These are phyloP conservation scores for Sander lucioperca DNA, from an alignment of 2,113 vertebrate genomes.

Conservation along the genomic window DNA sequence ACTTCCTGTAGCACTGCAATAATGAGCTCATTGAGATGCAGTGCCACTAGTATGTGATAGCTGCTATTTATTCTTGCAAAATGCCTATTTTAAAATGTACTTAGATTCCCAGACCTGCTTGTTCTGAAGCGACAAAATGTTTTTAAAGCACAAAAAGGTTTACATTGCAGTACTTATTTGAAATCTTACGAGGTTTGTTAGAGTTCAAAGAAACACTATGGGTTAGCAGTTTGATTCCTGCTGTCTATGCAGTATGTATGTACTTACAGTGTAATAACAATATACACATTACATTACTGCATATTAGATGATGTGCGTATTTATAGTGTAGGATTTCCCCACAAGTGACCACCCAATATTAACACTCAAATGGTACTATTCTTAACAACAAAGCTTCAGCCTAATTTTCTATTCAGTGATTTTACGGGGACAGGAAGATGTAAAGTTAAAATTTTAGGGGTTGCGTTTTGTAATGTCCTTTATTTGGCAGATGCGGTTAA, in stretches of 20 bases:
- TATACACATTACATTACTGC: not conserved
- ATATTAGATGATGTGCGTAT: conserved; percentile 24
- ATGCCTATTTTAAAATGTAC: conserved; percentile 45
- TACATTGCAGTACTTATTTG: conserved; percentile 18
- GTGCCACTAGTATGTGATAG: conserved; percentile 67
- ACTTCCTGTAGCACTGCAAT: conserved; percentile 73
- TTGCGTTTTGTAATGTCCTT: conserved; percentile 34
- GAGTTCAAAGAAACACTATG: conserved; percentile 1
- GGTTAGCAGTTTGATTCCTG: conserved; percentile 22
- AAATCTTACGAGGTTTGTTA: conserved; percentile 6
- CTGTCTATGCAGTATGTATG: conserved; percentile 24
- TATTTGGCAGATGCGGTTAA: conserved; percentile 59
- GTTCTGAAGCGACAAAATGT: conserved; percentile 15
- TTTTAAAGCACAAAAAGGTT: conserved; percentile 17
- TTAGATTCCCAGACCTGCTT: conserved; percentile 19
- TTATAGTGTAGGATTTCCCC: conserved; percentile 10
- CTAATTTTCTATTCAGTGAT: conserved; percentile 28
- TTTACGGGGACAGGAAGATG: conserved; percentile 22
- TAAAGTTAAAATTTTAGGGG: conserved; percentile 28
- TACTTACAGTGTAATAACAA: conserved; percentile 22
- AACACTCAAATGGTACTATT: not conserved
- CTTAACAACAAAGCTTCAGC: conserved; percentile 20
- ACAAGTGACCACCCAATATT: conserved; percentile 17
- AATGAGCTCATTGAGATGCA: conserved; percentile 82
- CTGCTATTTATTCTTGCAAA: conserved; percentile 63